Evolutionary conservation across 2,888 invertebrate species (phyloP).

Genomic region (Platycnemis pennipes): DNA sequence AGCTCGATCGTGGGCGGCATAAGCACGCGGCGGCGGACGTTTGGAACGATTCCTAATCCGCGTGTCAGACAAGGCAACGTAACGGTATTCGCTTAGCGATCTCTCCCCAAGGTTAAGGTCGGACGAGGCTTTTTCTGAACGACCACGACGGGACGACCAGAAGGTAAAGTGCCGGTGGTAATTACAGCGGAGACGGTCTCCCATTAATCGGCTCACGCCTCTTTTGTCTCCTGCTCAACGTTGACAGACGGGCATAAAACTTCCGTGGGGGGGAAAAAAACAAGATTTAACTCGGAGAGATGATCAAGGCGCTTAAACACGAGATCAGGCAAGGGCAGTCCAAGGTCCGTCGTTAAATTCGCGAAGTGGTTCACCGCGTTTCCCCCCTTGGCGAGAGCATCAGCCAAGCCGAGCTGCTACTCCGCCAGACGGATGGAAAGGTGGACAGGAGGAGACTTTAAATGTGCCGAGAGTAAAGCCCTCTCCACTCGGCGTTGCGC

Average conservation of each 20-base stretch:
- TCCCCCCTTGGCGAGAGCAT: background rate
- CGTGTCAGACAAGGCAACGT: constrained; percentile 37
- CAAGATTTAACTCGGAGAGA: background rate
- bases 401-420: background rate
- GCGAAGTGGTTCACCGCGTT: background rate
- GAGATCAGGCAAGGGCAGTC: background rate
- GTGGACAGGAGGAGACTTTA: background rate
- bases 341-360: constrained; percentile 11
- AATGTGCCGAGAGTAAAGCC: background rate
- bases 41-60: constrained; percentile 36
- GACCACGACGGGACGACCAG: background rate
- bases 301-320: background rate
- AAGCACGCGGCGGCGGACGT: background rate
- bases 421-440: background rate
- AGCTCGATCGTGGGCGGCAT: constrained; percentile 32
- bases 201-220: background rate
- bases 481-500: background rate
- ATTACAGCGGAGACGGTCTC: background rate
- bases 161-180: background rate
- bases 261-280: background rate
- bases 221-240: background rate
- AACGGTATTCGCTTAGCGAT: constrained; percentile 45
- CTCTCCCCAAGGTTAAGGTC: constrained; percentile 53
- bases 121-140: background rate
- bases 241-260: constrained; percentile 2